Conservation (phyloP, 2,888 invertebrate genomes). For the Pachymerium ferrugineum region DNA sequence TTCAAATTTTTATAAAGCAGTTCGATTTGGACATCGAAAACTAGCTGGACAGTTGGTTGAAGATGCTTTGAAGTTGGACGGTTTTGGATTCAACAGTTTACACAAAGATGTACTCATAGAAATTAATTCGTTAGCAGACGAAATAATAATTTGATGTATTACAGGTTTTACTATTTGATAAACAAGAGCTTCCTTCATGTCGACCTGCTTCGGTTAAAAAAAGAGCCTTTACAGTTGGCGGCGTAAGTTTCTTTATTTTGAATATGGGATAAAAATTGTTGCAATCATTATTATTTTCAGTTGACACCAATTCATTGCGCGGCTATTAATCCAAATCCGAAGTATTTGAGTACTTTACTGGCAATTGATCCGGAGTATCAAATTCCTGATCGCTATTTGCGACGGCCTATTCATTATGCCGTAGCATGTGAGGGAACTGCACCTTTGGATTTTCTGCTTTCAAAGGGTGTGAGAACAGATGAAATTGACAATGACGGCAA, state of each 20-base stretch:
- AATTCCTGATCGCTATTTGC: conserved; percentile 48
- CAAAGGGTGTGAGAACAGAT: conserved; percentile 43
- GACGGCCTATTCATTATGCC: conserved; percentile 53
- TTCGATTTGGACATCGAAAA: conserved; percentile 48
- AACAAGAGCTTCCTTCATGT: conserved; percentile 44
- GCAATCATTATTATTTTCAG: conserved; percentile 40
- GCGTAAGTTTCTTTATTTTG: conserved; percentile 39
- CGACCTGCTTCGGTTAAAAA: conserved; percentile 48
- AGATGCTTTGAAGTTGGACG: conserved; percentile 43
- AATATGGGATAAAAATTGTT: too few species aligned
- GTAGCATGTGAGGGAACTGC: conserved; percentile 51
- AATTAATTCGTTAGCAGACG: not conserved
- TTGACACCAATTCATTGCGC: conserved; percentile 54
- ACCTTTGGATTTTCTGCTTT: conserved; percentile 49
- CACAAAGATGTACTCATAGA: conserved; percentile 45
- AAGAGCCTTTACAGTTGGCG: conserved; percentile 44
- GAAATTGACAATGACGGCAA: conserved; percentile 47
- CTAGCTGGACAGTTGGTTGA: conserved; percentile 47
- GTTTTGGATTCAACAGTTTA: conserved; percentile 47
- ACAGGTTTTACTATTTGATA: conserved; percentile 45
- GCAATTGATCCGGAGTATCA: conserved; percentile 49
- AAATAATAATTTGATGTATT: conserved; percentile 3
- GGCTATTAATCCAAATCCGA: conserved; percentile 52
- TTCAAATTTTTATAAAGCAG: conserved; percentile 44
- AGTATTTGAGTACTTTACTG: conserved; percentile 48